These are phyloP conservation scores for Nephrocerus scutellatus DNA, from an alignment of 2,888 invertebrate species.

Conservation along the genomic window DNA sequence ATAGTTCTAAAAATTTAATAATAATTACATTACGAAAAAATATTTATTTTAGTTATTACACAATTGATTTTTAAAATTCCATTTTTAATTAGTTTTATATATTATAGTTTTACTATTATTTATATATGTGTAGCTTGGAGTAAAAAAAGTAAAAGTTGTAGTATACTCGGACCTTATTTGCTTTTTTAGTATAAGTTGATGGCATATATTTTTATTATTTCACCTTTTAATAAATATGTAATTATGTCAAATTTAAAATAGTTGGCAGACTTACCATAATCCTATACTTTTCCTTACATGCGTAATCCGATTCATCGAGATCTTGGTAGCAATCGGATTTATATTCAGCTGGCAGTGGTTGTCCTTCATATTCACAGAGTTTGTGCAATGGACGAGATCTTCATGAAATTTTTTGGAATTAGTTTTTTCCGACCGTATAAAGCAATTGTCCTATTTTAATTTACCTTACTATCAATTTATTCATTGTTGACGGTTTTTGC, in stretches of 20 bases:
- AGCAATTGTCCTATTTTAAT: conserved; percentile 9
- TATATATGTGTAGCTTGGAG: background rate
- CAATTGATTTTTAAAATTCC: background rate
- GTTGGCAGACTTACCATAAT: conserved; percentile 58
- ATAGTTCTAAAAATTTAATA: too few species aligned
- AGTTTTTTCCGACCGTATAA: conserved; percentile 1
- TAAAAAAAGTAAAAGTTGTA: too few species aligned
- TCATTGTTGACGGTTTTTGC: conserved; percentile 67
- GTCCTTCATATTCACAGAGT: conserved; percentile 68
- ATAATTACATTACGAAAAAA: conserved; percentile 4
- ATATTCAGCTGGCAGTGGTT: conserved; percentile 62
- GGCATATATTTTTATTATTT: too few species aligned
- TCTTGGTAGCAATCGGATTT: conserved; percentile 74
- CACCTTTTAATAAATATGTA: background rate
- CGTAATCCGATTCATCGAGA: conserved; percentile 70
- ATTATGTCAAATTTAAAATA: background rate
- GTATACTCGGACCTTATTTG: too few species aligned
- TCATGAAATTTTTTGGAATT: conserved; percentile 20
- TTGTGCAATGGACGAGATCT: conserved; percentile 61
- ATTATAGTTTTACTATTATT: too few species aligned
- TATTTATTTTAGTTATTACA: conserved; percentile 1
- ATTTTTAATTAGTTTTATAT: conserved; percentile 1
- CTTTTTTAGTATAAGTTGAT: too few species aligned
- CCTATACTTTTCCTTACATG: conserved; percentile 72
- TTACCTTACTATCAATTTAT: conserved; percentile 64